Base-by-base conservation (phyloP, 2,888 invertebrate genomes). In the Leptinotarsa rubiginosa region DNA sequence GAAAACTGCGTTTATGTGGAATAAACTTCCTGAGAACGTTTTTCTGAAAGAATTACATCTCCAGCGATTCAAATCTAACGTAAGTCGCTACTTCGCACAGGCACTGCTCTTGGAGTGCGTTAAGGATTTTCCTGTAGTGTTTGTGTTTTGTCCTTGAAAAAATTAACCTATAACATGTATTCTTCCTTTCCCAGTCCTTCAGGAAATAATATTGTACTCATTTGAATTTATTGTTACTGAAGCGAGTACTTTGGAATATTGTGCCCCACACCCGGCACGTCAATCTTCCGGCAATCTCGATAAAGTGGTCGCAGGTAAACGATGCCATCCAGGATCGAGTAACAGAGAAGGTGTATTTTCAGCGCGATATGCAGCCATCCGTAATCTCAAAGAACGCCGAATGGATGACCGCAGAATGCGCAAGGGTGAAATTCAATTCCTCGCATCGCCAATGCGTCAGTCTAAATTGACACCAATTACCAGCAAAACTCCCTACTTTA, bases 401-500 rank as follows among this genome's bases (percentile, higher is more conserved):
- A 75, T 73, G 81, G 80, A 81, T 82, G 83, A 83, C 83, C 84
- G 80, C 82, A 81, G 78, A 79, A 77, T 80, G 77, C 79, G 80
- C 79, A 80, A 79, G 86, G 86, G 85, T 86, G 87, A 87, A 88
- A 88, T 85, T 84, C 86, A 86, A 88, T 87, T 87, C 87, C 87
- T 83, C 84, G 85, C 85, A 84, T 86, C 86, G 87, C 85, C 87
- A 89, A 90, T 90, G 90, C 90, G 90, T 90, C 90, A 90, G 90
- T 89, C 90, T 90, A 91, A 91, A 91, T 90, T 91, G 91, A 90
- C 90, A 90, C 90, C 90, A 91, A 91, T 91, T 91, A 91, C 90
- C 90, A 90, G 90, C 88, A 90, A 90, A 90, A 89, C 89, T 87
- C 87, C 86, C 87, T 86, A 84, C 85, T 83, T 83, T 82, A 81